These are phyloP conservation scores for Tachysurus fulvidraco DNA, from an alignment of 2,113 vertebrate genomes.

Conservation along the genomic window DNA sequence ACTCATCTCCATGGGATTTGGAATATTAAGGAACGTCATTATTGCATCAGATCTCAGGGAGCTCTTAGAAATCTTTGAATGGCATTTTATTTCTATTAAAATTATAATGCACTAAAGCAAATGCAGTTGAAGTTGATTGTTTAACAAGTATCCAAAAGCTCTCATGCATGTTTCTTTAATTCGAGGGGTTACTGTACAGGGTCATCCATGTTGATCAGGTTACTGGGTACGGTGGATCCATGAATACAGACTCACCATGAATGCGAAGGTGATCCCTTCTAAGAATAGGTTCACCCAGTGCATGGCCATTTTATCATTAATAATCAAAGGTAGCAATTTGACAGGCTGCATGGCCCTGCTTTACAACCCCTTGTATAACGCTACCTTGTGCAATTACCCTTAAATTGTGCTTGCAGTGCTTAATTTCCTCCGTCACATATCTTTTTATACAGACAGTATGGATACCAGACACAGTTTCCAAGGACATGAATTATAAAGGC, in stretches of 20 bases:
- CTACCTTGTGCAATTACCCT: not conserved
- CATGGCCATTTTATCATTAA: constrained; percentile 18
- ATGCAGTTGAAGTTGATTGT: not conserved
- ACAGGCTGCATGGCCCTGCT: not conserved
- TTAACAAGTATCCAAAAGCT: not conserved
- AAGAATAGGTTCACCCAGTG: constrained; percentile 5
- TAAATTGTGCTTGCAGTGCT: not conserved
- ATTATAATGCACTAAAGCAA: not conserved
- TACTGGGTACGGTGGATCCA: constrained; percentile 22
- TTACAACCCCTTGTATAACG: not conserved
- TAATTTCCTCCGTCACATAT: not conserved
- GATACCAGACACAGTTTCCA: not conserved
- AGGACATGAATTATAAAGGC: not conserved
- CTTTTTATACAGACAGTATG: not conserved
- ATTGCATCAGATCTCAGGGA: not conserved
- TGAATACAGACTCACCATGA: not conserved
- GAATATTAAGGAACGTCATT: not conserved
- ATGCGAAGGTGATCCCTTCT: constrained; percentile 29
- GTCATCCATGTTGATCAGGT: constrained; percentile 29
- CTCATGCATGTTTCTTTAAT: not conserved
- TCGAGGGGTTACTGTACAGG: constrained; percentile 21
- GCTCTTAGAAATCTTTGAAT: not conserved
- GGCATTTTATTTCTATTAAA: not conserved
- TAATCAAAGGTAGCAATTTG: constrained; percentile 19
- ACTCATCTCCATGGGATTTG: not conserved